Evolutionary conservation across 2,888 invertebrate genomes (phyloP), one percentile per base, ranked within the genome.

Genomic region (Melanostoma mellinum): DNA sequence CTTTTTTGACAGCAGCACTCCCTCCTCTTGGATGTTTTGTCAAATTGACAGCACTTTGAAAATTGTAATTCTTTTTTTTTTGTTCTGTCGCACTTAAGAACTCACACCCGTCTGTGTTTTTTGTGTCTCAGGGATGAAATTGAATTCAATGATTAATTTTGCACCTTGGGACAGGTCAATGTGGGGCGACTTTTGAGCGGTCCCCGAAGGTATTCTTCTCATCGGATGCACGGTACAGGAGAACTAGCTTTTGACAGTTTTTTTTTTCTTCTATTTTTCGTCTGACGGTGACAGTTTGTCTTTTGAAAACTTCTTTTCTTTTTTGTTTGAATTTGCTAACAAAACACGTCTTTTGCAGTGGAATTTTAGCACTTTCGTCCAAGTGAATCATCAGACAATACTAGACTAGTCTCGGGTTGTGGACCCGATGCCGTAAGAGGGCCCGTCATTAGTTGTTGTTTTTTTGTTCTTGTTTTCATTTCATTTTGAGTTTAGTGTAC

Each of bases 361-460:
- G 61, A 33, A 44, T 60, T 61, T 65, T 42, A 65, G 69, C 65
- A 72, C 60, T 58, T 78, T 75, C 79, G 75, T 84, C 84, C 79
- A 84, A 79, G 67, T 84, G 84, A 84, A 78, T 79, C 84, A 84
- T 84, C 84, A 74, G 79, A 79, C 84, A 71, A 71, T 75, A 75
- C 84, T 67, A 79, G 84, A 84, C 84, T 84, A 82, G 84, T 67
- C 71, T 84, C 79, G 84, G 74, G 74, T 84, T 79, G 84, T 69
- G 71, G 84, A 84, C 78, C 79, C 74, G 79, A 78, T 84, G 84
- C 79, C 79, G 71, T 79, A 79, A 84, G 84, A 84, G 79, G 84
- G 69, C 71, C 84, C 46, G 69, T 79, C 79, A 75, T 67, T 71
- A 32, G 40, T 65, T 48, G 50, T 30, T 58, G 35, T 36, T 10